These are phyloP conservation scores for Menidia menidia DNA, from an alignment of 2,797 vertebrate genomes.

Conservation along the genomic window DNA sequence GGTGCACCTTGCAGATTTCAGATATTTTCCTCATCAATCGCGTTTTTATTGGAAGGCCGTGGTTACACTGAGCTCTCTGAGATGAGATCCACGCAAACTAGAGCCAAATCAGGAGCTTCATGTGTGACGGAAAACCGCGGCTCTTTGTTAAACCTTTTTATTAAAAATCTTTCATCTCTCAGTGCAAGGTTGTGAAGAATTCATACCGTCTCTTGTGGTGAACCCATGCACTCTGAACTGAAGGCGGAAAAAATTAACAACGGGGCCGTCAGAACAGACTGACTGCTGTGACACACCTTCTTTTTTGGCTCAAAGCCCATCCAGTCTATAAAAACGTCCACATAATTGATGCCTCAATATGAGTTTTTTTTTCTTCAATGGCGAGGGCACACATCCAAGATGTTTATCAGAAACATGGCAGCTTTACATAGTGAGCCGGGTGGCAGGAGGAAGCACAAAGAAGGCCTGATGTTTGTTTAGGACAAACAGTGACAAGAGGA, in stretches of 20 bases:
- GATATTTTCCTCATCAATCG: constrained; percentile 22
- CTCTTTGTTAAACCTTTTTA: constrained; percentile 33
- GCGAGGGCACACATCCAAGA: constrained; percentile 67
- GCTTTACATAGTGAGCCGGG: constrained; percentile 48
- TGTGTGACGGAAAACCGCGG: constrained; percentile 30
- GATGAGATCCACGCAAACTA: constrained; percentile 27
- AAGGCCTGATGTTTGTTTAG: constrained; percentile 66
- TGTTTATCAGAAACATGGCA: constrained; percentile 75
- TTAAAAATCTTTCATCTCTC: constrained; percentile 51
- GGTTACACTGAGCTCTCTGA: constrained; percentile 17
- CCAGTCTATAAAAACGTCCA: constrained; percentile 76
- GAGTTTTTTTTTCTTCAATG: constrained; percentile 63
- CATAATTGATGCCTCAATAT: constrained; percentile 80
- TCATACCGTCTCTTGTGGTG: constrained; percentile 64
- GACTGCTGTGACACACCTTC: constrained; percentile 76
- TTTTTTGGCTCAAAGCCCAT: constrained; percentile 76
- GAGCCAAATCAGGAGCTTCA: constrained; percentile 14
- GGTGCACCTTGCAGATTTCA: constrained; percentile 38
- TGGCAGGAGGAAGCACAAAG: constrained; percentile 58
- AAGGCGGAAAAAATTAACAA: constrained; percentile 73
- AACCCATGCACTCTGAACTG: constrained; percentile 65
- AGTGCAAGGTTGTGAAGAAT: constrained; percentile 62
- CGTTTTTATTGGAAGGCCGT: constrained; percentile 38
- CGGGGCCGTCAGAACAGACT: constrained; percentile 64
- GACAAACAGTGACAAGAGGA: constrained; percentile 66